A percentile compares a stretch with the other conserved stretches of the same genome.
These are phyloP conservation scores for Sympetrum striolatum DNA, from an alignment of 2,888 invertebrate genomes.

Conservation along the genomic window DNA sequence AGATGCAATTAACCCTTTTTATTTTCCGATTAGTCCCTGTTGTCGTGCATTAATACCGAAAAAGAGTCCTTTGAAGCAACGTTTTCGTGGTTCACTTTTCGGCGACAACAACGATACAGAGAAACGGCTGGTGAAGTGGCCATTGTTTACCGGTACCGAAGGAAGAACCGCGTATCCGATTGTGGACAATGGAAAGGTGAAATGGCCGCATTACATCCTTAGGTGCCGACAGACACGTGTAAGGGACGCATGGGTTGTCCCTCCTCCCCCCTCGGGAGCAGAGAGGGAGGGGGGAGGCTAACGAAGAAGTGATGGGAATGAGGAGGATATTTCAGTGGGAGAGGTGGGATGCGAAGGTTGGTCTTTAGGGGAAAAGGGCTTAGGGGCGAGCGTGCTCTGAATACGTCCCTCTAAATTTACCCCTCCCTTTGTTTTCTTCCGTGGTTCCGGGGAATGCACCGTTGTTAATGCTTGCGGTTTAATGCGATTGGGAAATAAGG, in stretches of 20 bases:
- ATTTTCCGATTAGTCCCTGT: no score
- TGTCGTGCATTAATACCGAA: no score
- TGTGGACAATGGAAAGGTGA: not conserved
- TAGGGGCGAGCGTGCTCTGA: not conserved
- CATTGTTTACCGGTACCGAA: not conserved
- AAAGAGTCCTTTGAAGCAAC: no score
- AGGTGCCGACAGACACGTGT: not conserved
- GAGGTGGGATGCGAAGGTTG: not conserved
- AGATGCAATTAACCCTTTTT: no score
- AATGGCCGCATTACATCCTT: not conserved
- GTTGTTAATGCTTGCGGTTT: slow-evolving; percentile 20
- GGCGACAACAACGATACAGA: no score
- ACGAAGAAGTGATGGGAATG: not conserved
- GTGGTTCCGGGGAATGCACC: not conserved
- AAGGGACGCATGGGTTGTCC: not conserved
- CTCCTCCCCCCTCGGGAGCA: not conserved
- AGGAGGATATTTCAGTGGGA: not conserved
- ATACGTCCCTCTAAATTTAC: slow-evolving; percentile 25
- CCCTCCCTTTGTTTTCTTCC: slow-evolving; percentile 21
- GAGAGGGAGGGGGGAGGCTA: not conserved
- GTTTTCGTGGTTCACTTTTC: no score
- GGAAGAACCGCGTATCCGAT: not conserved
- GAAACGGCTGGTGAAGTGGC: not conserved
- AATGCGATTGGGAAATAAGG: slow-evolving; percentile 24
- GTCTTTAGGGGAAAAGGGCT: not conserved